Percentiles rank a stretch among this genome's conserved stretches.
phyloP scores from a whole-genome alignment of 2,888 invertebrate species.

The Phorcus lineatus region DNA sequence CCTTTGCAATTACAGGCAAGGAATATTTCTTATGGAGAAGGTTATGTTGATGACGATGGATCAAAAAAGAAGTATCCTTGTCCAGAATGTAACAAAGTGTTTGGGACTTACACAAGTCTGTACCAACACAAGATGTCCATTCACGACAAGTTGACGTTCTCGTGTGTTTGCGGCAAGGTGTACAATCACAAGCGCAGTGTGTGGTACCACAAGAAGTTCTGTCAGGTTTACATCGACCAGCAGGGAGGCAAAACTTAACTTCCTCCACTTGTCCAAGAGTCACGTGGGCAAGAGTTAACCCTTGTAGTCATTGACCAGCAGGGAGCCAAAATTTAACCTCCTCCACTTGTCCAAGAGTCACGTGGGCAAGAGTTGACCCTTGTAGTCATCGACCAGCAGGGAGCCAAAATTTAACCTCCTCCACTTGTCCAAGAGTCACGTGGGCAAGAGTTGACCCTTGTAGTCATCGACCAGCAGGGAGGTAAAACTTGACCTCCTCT shows the following conservation, averaged over 20 bases:
- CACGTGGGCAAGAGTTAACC: no score
- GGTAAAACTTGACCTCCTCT: no score
- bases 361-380: no score
- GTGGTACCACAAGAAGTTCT: slow-evolving; percentile 16
- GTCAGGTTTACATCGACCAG: not conserved
- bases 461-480: not conserved
- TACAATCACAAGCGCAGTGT: not conserved
- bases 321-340: no score
- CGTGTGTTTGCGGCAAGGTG: not conserved
- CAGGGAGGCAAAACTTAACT: no score
- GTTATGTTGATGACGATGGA: not conserved
- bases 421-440: no score
- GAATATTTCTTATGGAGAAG: no score
- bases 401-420: no score
- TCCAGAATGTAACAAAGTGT: slow-evolving; percentile 16
- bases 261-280: no score
- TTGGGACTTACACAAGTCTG: slow-evolving; percentile 3
- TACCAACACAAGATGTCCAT: slow-evolving; percentile 14
- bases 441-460: no score
- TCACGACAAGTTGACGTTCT: not conserved
- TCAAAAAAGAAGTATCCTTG: not conserved
- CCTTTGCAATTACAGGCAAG: no score
- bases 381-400: not conserved
- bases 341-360: no score
- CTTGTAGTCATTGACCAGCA: not conserved